Conservation (phyloP, 2,113 vertebrate genomes). For the Corythornis cristatus region DNA sequence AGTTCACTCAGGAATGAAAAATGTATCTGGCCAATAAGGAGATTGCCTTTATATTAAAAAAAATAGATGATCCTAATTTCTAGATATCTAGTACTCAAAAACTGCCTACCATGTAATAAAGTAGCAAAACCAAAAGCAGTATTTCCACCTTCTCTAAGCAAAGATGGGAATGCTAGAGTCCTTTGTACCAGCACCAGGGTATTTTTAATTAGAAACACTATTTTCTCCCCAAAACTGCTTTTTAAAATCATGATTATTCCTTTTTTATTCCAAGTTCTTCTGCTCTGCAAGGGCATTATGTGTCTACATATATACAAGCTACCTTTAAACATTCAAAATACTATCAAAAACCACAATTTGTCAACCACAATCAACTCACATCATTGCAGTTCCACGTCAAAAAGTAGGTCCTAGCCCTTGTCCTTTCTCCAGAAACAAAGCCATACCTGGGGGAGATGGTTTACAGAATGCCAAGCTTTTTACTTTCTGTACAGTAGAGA, state of each 20-base stretch:
- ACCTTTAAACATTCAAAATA: background rate
- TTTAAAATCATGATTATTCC: background rate
- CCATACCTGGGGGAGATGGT: background rate
- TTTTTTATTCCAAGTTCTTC: background rate
- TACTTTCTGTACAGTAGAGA: background rate
- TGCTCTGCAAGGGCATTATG: background rate
- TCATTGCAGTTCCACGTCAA: background rate
- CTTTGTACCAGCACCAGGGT: background rate
- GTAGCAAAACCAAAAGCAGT: background rate
- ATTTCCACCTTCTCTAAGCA: background rate
- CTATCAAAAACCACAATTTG: background rate
- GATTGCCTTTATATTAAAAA: background rate
- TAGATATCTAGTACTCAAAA: background rate
- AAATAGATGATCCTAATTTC: background rate
- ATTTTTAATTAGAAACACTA: background rate
- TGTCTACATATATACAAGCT: background rate
- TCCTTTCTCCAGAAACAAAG: background rate
- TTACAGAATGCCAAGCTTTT: constrained; percentile 16
- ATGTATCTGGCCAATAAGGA: background rate
- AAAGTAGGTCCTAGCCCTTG: background rate
- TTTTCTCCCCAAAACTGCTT: background rate
- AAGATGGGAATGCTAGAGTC: background rate
- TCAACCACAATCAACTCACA: background rate
- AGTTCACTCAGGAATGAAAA: background rate
- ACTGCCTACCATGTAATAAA: background rate